phyloP scores from a whole-genome alignment of 2,797 vertebrate genomes.

The Sebastes variabilis region DNA sequence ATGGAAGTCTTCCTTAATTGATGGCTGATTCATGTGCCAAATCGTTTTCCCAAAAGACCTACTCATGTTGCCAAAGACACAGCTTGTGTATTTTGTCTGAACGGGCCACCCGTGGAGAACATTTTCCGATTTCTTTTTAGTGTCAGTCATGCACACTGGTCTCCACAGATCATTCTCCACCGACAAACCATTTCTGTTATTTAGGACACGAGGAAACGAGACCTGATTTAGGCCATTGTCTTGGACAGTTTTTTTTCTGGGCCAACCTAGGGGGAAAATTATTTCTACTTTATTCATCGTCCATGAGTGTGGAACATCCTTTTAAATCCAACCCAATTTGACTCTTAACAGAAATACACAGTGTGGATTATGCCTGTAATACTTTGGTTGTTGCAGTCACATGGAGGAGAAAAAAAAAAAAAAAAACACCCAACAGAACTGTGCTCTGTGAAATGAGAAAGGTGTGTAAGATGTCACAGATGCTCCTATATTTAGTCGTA shows the following conservation, averaged over 20 bases:
- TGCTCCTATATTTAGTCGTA: not conserved
- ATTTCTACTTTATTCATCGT: slow-evolving; percentile 23
- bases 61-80: not conserved
- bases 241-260: slow-evolving; percentile 8
- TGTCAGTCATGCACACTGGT: not conserved
- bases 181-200: not conserved
- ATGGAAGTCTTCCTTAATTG: not conserved
- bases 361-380: slow-evolving; percentile 41
- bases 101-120: not conserved
- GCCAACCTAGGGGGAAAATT: not conserved
- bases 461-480: not conserved
- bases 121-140: not conserved
- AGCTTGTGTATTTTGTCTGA: not conserved
- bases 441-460: not conserved
- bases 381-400: not conserved
- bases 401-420: not conserved
- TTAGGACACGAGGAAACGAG: not conserved
- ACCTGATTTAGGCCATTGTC: slow-evolving; percentile 13
- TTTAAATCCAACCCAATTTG: slow-evolving; percentile 40
- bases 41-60: not conserved
- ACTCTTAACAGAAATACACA: slow-evolving; percentile 26
- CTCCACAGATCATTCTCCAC: not conserved
- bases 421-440: not conserved
- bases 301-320: slow-evolving; percentile 36
- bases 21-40: not conserved